These are phyloP conservation scores for Gadopsis bispinosus DNA, from an alignment of 2,797 vertebrate genomes.

Conservation along the genomic window DNA sequence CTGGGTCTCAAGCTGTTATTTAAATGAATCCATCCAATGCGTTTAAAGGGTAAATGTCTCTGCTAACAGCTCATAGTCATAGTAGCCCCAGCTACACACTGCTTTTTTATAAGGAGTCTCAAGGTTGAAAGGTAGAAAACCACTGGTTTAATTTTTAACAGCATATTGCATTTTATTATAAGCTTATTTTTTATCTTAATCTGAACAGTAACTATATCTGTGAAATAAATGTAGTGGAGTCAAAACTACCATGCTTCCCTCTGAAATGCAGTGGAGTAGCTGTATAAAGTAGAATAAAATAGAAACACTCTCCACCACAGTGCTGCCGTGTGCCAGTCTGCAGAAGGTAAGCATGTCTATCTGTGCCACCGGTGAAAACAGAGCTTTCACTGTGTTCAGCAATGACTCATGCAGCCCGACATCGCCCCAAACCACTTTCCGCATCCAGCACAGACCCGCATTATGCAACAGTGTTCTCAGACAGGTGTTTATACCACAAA, in stretches of 20 bases:
- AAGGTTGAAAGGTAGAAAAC: neutral
- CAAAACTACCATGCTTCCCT: neutral
- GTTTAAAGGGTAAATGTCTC: neutral
- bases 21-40: too few species aligned
- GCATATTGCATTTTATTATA: neutral
- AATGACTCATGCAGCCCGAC: slow-evolving; percentile 62
- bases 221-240: neutral
- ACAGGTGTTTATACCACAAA: slow-evolving; percentile 58
- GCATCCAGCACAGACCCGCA: slow-evolving; percentile 30
- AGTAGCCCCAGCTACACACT: neutral
- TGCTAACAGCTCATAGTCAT: too few species aligned
- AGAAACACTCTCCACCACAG: neutral
- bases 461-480: slow-evolving; percentile 61
- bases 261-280: neutral
- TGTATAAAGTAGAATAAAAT: neutral
- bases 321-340: slow-evolving; percentile 5
- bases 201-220: neutral
- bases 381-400: slow-evolving; percentile 60
- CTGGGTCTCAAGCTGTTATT: neutral
- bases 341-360: slow-evolving; percentile 4
- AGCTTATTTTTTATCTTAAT: neutral
- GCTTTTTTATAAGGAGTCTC: neutral
- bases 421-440: slow-evolving; percentile 1
- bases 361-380: slow-evolving; percentile 57
- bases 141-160: neutral